phyloP scores from a whole-genome alignment of 2,797 vertebrate species.

The Pogoniulus pusillus region DNA sequence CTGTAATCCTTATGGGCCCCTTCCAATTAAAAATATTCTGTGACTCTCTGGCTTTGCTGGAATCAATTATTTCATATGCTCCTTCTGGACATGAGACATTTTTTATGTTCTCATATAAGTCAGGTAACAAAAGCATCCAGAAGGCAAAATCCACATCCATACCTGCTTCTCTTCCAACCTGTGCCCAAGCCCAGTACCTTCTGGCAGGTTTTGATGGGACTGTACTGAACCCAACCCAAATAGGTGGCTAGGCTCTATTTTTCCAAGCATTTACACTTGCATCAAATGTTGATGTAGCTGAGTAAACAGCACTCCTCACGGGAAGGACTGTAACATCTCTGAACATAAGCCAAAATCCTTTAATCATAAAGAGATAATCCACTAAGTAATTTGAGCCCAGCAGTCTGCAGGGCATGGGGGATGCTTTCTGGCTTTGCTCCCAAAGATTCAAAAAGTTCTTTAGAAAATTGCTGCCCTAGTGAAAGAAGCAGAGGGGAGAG shows the following conservation, averaged over 20 bases:
- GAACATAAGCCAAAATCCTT: conserved; percentile 40
- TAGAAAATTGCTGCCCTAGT: neutral
- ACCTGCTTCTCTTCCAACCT: neutral
- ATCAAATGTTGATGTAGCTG: neutral
- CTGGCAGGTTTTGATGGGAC: neutral
- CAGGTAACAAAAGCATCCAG: neutral
- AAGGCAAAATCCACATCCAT: neutral
- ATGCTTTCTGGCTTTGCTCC: conserved; percentile 11
- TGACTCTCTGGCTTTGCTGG: neutral
- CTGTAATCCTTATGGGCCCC: neutral
- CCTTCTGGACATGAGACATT: neutral
- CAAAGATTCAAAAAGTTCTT: conserved; percentile 14
- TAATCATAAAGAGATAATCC: conserved; percentile 55
- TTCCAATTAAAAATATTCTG: neutral
- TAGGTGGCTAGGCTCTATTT: neutral
- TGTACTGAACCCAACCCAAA: neutral
- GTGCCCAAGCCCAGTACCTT: neutral
- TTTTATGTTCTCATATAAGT: neutral
- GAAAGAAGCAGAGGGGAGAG: neutral
- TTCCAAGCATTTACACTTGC: neutral
- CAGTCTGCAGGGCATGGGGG: neutral
- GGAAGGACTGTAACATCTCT: conserved; percentile 13
- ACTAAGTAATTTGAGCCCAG: conserved; percentile 32
- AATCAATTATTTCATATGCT: neutral
- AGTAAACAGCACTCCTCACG: conserved; percentile 2